Evolutionary conservation across 2,888 invertebrate genomes (phyloP).

Genomic region (Stramonita haemastoma): DNA sequence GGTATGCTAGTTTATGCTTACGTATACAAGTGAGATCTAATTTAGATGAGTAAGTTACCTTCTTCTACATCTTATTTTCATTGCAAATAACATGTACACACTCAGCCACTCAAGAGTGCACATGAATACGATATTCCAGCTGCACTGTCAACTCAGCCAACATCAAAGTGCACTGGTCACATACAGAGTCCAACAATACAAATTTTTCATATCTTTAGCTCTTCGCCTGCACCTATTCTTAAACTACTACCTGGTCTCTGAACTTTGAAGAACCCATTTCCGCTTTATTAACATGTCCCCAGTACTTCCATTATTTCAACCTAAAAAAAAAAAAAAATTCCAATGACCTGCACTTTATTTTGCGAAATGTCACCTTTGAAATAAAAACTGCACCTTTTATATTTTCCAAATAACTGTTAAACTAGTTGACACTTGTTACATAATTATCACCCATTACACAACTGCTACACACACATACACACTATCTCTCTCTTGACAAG

Average conservation of each 20-base stretch:
- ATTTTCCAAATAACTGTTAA: not conserved
- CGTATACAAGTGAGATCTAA: not conserved
- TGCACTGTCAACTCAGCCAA: not conserved
- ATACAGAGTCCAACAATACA: not conserved
- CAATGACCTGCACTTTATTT: not conserved
- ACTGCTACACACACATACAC: not conserved
- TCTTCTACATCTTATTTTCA: not conserved
- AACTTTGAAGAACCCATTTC: no score
- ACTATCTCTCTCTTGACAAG: not conserved
- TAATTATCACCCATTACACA: not conserved
- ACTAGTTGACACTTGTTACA: not conserved
- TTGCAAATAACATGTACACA: not conserved
- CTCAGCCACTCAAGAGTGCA: not conserved
- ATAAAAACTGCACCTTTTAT: no score
- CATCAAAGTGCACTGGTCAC: not conserved
- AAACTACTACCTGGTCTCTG: no score
- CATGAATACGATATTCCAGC: not conserved
- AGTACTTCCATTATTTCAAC: not conserved
- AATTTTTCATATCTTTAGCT: not conserved
- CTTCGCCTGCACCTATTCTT: no score
- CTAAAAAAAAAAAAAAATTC: not conserved
- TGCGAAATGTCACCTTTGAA: no score
- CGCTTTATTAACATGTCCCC: not conserved
- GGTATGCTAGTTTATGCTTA: not conserved
- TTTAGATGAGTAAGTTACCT: not conserved